Evolutionary conservation across 2,888 invertebrate species (phyloP).

Genomic region (Bhutanitis thaidina): DNA sequence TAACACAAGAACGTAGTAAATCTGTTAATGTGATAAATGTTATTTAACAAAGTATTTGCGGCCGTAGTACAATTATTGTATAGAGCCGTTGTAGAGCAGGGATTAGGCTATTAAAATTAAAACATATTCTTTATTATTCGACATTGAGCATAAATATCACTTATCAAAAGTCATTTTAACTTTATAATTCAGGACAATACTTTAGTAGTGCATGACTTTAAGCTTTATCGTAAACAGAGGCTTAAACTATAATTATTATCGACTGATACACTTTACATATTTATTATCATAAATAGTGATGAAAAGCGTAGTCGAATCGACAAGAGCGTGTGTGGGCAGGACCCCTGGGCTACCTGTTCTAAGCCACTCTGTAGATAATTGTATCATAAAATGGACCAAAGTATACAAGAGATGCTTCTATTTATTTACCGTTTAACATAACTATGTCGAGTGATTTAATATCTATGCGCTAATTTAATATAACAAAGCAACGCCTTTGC

Average conservation of each 20-base stretch:
- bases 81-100: too few relatives aligned
- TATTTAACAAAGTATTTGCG: too few relatives aligned
- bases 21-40: too few relatives aligned
- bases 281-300: slow-evolving; percentile 14
- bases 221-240: too few relatives aligned
- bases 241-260: not conserved
- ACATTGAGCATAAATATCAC: too few relatives aligned
- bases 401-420: slow-evolving; percentile 3
- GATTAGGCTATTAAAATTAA: too few relatives aligned
- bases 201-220: too few relatives aligned
- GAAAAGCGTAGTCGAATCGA: slow-evolving; percentile 1
- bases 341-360: slow-evolving; percentile 12
- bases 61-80: too few relatives aligned
- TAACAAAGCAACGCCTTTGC: not conserved
- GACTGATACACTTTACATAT: slow-evolving; percentile 9
- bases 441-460: slow-evolving; percentile 5
- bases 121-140: too few relatives aligned
- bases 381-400: slow-evolving; percentile 8
- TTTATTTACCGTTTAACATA: slow-evolving; percentile 15
- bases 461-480: not conserved
- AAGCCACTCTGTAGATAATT: not conserved
- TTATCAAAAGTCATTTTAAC: too few relatives aligned
- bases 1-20: too few relatives aligned
- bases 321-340: slow-evolving; percentile 3
- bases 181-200: too few relatives aligned